Base-by-base conservation (phyloP, 2,888 invertebrate genomes). In the Osmoderma eremita region DNA sequence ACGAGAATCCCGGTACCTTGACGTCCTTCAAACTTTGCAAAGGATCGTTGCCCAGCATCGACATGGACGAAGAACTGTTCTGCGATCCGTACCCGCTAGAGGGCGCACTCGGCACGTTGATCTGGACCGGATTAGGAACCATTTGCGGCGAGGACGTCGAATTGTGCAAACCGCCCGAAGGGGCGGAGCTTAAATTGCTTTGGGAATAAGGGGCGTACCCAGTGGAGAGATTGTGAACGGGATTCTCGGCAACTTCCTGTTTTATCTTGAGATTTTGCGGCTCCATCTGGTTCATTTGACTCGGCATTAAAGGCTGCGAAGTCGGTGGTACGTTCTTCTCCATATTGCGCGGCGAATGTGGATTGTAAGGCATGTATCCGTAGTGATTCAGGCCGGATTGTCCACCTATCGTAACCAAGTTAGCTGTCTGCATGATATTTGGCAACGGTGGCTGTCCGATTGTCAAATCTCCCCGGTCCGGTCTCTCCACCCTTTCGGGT, bases 1-100 rank as follows among this genome's bases (percentile, higher is more conserved):
- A 85, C 67, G 88, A 87, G 77, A 88, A 90, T 38, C 91, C 90
- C 41, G 91, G 90, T 6, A 92, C 91, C 84, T 92, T 92, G 0
- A 92, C 91, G 79, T 92, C 92, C 78, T 91, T 91, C 6, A 92
- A 82, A 72, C 91, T 91, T 77, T 92, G 92, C 70, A 92, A 78
- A 2, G 92, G 92, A 83, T 92, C 91, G 3, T 77, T 73, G 0
- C 76, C 72, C 10, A 75, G 64, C 41, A 71, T 69, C 63, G 17
- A 48, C 22, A 53, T 39, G 83, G 75, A 69, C 83, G 81, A 70
- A 83, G 66, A 50, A 62, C 81, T 72, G 83, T 77, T 64, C 82
- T 80, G 38, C 81, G 81, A 65, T 83, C 82, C 71, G 84, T 85
- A 41, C 84, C 84, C 17, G 69, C 48, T 36, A 17, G 70, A 67